phyloP scores from a whole-genome alignment of 2,113 vertebrate genomes.

The Notothenia coriiceps region DNA sequence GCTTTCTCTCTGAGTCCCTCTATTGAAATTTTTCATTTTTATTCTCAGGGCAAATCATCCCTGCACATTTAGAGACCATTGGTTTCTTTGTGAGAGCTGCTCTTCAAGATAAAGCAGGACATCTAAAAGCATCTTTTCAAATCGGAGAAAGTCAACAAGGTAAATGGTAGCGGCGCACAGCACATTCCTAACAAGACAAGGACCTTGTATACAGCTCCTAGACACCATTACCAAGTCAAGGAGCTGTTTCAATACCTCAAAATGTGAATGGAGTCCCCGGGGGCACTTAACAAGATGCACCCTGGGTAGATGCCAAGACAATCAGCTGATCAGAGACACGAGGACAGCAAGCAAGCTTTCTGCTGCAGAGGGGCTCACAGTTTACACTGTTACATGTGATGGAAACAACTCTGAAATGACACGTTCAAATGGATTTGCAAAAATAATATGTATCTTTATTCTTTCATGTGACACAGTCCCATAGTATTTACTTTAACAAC shows the following conservation, averaged over 20 bases:
- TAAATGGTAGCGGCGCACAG: slow-evolving; percentile 34
- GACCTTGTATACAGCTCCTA: slow-evolving; percentile 31
- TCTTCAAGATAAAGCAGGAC: slow-evolving; percentile 26
- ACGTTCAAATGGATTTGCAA: background rate
- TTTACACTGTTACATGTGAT: background rate
- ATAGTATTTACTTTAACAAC: background rate
- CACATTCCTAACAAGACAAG: slow-evolving; percentile 47
- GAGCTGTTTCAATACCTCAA: slow-evolving; percentile 39
- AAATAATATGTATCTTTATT: background rate
- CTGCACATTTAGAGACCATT: slow-evolving; percentile 10
- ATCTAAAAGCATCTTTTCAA: slow-evolving; percentile 49
- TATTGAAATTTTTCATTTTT: slow-evolving; percentile 6
- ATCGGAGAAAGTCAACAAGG: slow-evolving; percentile 45
- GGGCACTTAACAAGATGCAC: slow-evolving; percentile 51
- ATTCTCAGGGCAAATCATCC: slow-evolving; percentile 9
- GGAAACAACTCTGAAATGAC: slow-evolving; percentile 29
- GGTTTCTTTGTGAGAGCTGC: slow-evolving; percentile 27
- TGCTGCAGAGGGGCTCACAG: slow-evolving; percentile 26
- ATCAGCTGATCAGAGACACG: slow-evolving; percentile 45
- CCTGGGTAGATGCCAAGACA: slow-evolving; percentile 47
- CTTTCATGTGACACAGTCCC: background rate
- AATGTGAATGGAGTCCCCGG: slow-evolving; percentile 52
- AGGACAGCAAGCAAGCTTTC: slow-evolving; percentile 41
- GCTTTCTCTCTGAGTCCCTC: background rate
- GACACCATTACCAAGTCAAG: slow-evolving; percentile 56